These are phyloP conservation scores for Zoroaster sp. DNA, from an alignment of 53 echinoderm and acorn worm species.

Conservation along the genomic window DNA sequence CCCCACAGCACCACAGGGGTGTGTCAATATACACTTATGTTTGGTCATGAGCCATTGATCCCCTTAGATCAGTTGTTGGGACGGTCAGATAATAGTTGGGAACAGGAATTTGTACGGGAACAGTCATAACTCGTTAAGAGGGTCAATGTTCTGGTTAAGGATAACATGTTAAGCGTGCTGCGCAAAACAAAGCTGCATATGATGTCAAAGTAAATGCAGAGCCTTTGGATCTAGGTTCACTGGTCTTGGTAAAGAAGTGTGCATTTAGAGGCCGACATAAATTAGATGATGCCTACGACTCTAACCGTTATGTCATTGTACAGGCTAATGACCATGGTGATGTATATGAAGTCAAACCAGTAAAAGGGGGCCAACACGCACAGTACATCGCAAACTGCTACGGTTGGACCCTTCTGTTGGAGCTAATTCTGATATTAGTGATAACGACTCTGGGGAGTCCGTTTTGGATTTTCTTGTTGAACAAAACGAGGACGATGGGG, in stretches of 20 bases:
- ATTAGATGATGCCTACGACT: too few species aligned
- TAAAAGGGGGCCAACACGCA: neutral
- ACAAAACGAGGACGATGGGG: neutral
- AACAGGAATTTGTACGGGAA: neutral
- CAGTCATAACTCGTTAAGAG: neutral
- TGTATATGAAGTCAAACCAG: neutral
- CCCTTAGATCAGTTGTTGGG: neutral
- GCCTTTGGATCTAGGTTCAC: too few species aligned
- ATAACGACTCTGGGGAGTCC: neutral
- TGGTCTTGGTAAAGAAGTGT: too few species aligned
- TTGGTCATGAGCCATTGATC: constrained; percentile 3
- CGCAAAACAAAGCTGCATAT: too few species aligned
- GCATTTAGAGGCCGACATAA: too few species aligned
- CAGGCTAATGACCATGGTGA: neutral
- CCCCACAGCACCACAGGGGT: neutral
- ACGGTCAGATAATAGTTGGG: neutral
- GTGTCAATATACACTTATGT: neutral
- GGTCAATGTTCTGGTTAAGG: too few species aligned
- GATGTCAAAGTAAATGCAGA: too few species aligned
- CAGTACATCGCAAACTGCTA: neutral
- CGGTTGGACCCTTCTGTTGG: neutral
- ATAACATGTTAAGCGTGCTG: too few species aligned
- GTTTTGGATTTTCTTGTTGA: neutral
- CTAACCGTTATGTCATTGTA: too few species aligned
- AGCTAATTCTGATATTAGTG: neutral